These are phyloP conservation scores for Notarius lentiginosus DNA, from an alignment of 2,113 vertebrate species.

Conservation along the genomic window DNA sequence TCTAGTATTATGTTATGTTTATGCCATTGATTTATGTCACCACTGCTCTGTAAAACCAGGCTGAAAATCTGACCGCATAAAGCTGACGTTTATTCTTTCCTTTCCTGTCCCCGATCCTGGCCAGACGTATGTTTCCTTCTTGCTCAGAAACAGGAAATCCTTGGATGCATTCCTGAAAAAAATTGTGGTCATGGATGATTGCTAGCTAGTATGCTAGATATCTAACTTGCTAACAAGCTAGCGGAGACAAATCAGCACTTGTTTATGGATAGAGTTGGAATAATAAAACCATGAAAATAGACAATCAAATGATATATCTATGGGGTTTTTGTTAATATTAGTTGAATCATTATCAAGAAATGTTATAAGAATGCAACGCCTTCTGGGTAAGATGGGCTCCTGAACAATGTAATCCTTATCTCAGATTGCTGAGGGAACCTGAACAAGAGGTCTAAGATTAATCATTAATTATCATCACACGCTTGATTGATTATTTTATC, in stretches of 20 bases:
- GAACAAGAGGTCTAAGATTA: not conserved
- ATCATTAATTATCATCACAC: not conserved
- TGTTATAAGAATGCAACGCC: not conserved
- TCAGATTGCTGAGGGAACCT: not conserved
- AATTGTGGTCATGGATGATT: too few species aligned
- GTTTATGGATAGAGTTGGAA: not conserved
- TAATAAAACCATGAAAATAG: not conserved
- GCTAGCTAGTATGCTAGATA: slow-evolving; percentile 3
- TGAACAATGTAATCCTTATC: not conserved
- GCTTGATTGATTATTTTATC: not conserved
- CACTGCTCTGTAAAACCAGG: not conserved
- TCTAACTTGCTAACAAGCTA: not conserved
- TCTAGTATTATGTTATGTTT: not conserved
- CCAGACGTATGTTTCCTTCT: not conserved
- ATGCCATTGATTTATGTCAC: not conserved
- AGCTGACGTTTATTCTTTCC: not conserved
- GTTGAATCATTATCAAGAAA: not conserved
- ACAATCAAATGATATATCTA: not conserved
- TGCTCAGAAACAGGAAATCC: not conserved
- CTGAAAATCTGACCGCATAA: not conserved
- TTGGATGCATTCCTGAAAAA: not conserved
- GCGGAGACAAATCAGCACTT: not conserved
- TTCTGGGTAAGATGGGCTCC: not conserved
- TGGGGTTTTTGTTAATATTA: not conserved
- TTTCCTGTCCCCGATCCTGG: not conserved